Base-by-base conservation (phyloP, 2,888 invertebrate genomes). In the Nomada ferruginata region DNA sequence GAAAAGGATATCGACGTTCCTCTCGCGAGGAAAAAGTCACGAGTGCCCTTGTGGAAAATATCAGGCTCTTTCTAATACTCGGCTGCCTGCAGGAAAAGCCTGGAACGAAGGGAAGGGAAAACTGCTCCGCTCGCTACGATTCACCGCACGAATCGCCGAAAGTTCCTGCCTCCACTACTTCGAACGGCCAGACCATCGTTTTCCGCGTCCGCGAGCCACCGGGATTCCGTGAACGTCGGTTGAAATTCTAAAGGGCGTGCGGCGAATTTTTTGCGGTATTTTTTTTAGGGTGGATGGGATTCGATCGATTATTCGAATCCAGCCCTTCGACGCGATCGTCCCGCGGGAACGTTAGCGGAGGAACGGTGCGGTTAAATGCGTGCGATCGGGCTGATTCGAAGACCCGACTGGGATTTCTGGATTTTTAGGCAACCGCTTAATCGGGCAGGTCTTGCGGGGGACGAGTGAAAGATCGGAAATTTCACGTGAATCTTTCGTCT, bases 1-100 rank as follows among this genome's bases (percentile, higher is more conserved):
- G n/a, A 64, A 70, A 79, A 71, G 79, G 52, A 53, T 79, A 79
- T 79, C 79, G 79, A 71, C 26, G 60, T 65, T 70, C 23, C 69
- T n/a, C 47, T 47, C 18, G 52, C 44, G 18, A 10, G 59, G 36
- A 23, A 55, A 66, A 71, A 55, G 65, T 65, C 78, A 55, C 26
- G 70, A 71, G 65, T 52, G 2, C 52, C 60, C 42, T 79, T 53
- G 64, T 50, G 60, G 79, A 70, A 79, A 79, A 79, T 79, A 79
- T 79, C 79, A 55, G 60, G 26, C 70, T 65, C 52, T 65, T 59
- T 64, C 78, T 65, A 79, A 71, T 42, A 59, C 53, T 70, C 64
- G 63, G 60, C 69, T 64, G 7, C n/a, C 69, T 13, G 61, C 20
- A 60, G 36, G 4, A 29, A 26, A 26, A 36, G 36, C 36, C 7